These are phyloP conservation scores for Maccullochella peelii DNA, from an alignment of 2,113 vertebrate genomes.

Conservation along the genomic window DNA sequence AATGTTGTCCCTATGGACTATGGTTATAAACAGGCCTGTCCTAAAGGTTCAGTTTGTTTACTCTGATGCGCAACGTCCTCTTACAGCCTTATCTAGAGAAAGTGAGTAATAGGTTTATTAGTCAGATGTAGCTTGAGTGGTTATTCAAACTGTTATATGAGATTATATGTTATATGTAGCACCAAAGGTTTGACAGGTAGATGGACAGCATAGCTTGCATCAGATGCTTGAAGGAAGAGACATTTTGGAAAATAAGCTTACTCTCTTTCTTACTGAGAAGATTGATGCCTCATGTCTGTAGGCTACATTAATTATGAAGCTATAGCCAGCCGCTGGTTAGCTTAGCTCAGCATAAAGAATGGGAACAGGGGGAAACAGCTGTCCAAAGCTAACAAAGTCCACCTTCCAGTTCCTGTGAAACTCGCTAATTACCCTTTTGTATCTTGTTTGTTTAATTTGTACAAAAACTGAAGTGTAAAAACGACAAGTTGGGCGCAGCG, in stretches of 20 bases:
- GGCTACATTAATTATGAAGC: not conserved
- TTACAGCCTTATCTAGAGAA: conserved; percentile 14
- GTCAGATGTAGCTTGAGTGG: not conserved
- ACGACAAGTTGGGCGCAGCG: not conserved
- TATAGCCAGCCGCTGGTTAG: not conserved
- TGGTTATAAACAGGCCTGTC: conserved; percentile 29
- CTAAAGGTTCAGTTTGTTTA: conserved; percentile 34
- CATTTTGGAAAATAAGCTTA: not conserved
- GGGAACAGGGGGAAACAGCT: not conserved
- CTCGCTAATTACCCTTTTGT: not conserved
- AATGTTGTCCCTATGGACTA: conserved; percentile 29
- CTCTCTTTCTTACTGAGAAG: not conserved
- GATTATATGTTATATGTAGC: not conserved
- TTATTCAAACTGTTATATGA: not conserved
- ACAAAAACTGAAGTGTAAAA: not conserved
- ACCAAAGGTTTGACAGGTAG: not conserved
- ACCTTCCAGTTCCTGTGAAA: not conserved
- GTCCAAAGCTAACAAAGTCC: not conserved
- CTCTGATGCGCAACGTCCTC: not conserved
- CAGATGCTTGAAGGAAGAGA: not conserved
- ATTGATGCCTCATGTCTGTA: too few relatives aligned
- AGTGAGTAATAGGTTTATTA: not conserved
- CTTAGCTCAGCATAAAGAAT: conserved; percentile 6
- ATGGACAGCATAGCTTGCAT: not conserved
- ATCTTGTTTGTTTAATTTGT: not conserved